These are phyloP conservation scores for Mixornis gularis DNA, from an alignment of 2,113 vertebrate genomes.

Conservation along the genomic window DNA sequence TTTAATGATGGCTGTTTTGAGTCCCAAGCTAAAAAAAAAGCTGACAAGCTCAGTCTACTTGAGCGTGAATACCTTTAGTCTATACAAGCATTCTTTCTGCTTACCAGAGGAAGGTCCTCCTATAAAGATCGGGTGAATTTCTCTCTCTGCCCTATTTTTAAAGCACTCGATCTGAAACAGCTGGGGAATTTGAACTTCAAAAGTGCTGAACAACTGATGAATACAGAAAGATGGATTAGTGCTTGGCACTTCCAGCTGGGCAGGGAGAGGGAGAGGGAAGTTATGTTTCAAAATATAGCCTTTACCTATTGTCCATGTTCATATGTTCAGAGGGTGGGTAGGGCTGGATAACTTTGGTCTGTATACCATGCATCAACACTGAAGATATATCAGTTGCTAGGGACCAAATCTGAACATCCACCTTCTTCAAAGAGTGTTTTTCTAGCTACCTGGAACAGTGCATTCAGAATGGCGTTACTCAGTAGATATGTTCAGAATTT, in stretches of 20 bases:
- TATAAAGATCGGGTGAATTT: slow-evolving; percentile 3
- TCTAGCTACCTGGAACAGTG: not conserved
- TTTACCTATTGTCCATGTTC: not conserved
- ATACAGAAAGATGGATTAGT: slow-evolving; percentile 4
- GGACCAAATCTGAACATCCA: not conserved
- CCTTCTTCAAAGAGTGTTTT: not conserved
- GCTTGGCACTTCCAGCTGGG: not conserved
- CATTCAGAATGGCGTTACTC: not conserved
- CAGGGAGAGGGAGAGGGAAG: not conserved
- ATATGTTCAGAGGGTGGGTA: not conserved
- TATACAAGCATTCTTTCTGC: not conserved
- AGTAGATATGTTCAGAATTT: not conserved
- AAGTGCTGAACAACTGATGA: not conserved
- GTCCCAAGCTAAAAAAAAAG: not conserved
- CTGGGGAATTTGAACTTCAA: not conserved
- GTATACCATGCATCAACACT: not conserved
- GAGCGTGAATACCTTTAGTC: not conserved
- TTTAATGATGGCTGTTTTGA: not conserved
- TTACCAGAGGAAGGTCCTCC: not conserved
- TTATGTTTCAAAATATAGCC: not conserved
- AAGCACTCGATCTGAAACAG: not conserved
- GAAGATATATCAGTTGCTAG: not conserved
- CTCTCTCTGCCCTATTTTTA: slow-evolving; percentile 9
- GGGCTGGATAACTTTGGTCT: not conserved
- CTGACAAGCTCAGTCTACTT: not conserved